A percentile compares a stretch with the other conserved stretches of the same genome.
Conservation (phyloP, 2,113 vertebrate genomes). For the Sigmodon hispidus region DNA sequence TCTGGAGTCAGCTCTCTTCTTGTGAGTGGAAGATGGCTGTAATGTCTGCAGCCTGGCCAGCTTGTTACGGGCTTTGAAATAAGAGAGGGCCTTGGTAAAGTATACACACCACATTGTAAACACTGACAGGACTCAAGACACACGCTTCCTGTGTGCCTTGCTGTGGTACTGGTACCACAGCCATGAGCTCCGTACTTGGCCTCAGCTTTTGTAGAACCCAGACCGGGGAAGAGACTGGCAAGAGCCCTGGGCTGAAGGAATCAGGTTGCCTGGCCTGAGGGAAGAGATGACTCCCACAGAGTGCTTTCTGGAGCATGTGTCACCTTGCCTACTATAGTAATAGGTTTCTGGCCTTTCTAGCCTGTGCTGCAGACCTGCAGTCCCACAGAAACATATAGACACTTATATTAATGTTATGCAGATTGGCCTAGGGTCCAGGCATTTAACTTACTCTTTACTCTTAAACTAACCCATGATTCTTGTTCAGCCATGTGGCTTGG, state of each 20-base stretch:
- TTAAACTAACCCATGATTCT: no score
- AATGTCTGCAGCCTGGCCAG: not conserved
- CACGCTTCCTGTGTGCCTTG: not conserved
- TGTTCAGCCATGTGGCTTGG: no score
- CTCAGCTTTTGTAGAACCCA: not conserved
- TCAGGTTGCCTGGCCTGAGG: not conserved
- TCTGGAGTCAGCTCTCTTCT: not conserved
- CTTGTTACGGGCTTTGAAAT: not conserved
- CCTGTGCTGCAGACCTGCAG: no score
- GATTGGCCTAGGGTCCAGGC: no score
- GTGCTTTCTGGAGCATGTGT: not conserved
- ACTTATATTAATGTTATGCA: no score
- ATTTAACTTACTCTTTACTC: no score
- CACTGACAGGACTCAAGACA: not conserved
- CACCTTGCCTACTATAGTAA: no score
- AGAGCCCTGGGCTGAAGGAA: not conserved
- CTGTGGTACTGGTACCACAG: not conserved
- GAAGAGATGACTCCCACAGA: not conserved
- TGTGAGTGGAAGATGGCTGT: not conserved
- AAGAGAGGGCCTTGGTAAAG: not conserved
- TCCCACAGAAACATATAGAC: no score
- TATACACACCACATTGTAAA: not conserved
- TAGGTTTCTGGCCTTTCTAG: no score
- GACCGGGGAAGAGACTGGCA: not conserved
- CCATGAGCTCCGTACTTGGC: not conserved